Evolutionary conservation across 2,888 invertebrate species (phyloP).

Genomic region (Diplolepis rosae): DNA sequence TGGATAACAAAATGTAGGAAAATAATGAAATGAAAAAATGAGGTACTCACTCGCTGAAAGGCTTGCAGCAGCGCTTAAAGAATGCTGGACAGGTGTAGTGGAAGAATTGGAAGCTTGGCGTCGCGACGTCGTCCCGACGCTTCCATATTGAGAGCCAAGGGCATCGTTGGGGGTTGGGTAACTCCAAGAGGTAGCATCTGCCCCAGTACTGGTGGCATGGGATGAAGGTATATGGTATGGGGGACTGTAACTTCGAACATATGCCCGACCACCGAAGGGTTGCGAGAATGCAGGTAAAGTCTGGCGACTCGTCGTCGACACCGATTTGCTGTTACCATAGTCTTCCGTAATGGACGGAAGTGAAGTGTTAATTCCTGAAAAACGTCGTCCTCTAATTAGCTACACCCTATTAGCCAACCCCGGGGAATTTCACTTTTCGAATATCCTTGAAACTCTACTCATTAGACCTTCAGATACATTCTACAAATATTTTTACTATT

Average conservation of each 20-base stretch:
- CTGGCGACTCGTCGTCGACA: conserved; percentile 70
- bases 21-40: neutral
- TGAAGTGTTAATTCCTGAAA: conserved; percentile 50
- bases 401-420: conserved; percentile 10
- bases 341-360: conserved; percentile 62
- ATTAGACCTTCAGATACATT: neutral
- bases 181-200: conserved; percentile 52
- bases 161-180: conserved; percentile 50
- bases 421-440: conserved; percentile 14
- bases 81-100: conserved; percentile 60
- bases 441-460: neutral
- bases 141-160: conserved; percentile 53
- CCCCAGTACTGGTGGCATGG: conserved; percentile 51
- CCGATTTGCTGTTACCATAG: conserved; percentile 66
- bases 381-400: conserved; percentile 21
- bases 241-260: conserved; percentile 63
- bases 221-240: conserved; percentile 53
- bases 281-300: conserved; percentile 77
- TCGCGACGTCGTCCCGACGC: conserved; percentile 48
- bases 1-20: neutral
- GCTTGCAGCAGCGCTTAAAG: conserved; percentile 81
- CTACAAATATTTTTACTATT: neutral
- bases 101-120: conserved; percentile 51
- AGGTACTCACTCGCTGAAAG: conserved; percentile 82
- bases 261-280: conserved; percentile 74